Conservation (phyloP, 2,797 vertebrate genomes). For the Phrynocephalus forsythii region DNA sequence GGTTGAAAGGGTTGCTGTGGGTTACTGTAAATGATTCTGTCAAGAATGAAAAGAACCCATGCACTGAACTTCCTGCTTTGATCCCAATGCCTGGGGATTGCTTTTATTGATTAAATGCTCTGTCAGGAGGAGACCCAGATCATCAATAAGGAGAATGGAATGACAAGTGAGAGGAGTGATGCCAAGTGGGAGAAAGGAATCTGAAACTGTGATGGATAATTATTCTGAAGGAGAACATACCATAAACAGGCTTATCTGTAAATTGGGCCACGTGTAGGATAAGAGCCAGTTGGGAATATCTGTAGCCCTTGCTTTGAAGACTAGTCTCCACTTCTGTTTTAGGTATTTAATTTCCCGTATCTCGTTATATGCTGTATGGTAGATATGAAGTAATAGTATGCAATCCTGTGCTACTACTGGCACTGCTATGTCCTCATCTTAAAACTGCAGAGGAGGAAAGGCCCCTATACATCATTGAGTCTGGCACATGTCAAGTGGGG, state of each 20-base stretch:
- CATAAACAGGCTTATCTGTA: conserved; percentile 15
- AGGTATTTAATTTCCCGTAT: background rate
- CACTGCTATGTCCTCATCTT: too few relatives aligned
- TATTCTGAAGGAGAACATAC: conserved; percentile 23
- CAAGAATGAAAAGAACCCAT: conserved; percentile 46
- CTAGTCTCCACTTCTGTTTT: background rate
- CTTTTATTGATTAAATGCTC: conserved; percentile 64
- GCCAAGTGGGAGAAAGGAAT: conserved; percentile 43
- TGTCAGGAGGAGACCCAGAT: conserved; percentile 41
- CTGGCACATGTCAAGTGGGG: too few relatives aligned
- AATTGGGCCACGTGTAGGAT: background rate
- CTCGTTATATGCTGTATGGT: too few relatives aligned
- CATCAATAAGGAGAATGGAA: conserved; percentile 51
- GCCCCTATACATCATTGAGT: too few relatives aligned
- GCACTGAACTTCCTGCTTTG: conserved; percentile 55
- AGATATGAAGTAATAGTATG: background rate
- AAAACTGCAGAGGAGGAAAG: too few relatives aligned
- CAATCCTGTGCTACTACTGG: background rate
- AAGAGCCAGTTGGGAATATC: background rate
- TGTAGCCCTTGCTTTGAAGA: conserved; percentile 17
- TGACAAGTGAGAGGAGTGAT: conserved; percentile 43
- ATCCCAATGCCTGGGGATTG: conserved; percentile 50
- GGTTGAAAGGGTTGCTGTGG: accelerated
- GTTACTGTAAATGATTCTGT: conserved; percentile 42
- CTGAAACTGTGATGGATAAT: conserved; percentile 31